phyloP scores from a whole-genome alignment of 2,797 vertebrate genomes.

The Percopsis omiscomaycus region DNA sequence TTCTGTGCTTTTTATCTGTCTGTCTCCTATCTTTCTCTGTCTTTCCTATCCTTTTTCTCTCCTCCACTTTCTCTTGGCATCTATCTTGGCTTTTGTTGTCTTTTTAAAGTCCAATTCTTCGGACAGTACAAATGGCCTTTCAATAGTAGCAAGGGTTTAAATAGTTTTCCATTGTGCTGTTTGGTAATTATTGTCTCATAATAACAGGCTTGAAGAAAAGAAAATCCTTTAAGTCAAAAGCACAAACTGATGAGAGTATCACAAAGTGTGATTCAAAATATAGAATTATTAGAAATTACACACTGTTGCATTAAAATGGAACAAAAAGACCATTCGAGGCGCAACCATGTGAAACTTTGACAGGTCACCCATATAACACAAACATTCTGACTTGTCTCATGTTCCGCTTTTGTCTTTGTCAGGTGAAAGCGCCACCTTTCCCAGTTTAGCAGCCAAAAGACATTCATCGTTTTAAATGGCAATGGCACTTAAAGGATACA shows the following conservation, averaged over 20 bases:
- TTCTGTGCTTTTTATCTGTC: constrained; percentile 40
- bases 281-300: too few species aligned
- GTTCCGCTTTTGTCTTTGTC: constrained; percentile 13
- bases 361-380: background rate
- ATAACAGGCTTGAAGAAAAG: constrained; percentile 26
- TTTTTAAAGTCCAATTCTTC: constrained; percentile 51
- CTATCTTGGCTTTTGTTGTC: background rate
- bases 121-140: constrained; percentile 51
- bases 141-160: constrained; percentile 74
- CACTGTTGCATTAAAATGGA: background rate
- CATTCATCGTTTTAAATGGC: constrained; percentile 17
- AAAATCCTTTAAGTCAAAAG: constrained; percentile 34
- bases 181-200: constrained; percentile 70
- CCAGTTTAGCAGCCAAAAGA: constrained; percentile 6
- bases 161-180: constrained; percentile 67
- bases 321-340: constrained; percentile 3
- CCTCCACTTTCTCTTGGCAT: constrained; percentile 14
- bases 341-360: background rate
- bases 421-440: background rate
- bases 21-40: constrained; percentile 32
- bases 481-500: constrained; percentile 16
- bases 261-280: background rate
- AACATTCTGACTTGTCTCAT: background rate
- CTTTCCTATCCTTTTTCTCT: constrained; percentile 51
- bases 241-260: constrained; percentile 18